These are phyloP conservation scores for Battus philenor DNA, from an alignment of 1,140 invertebrate genomes.

Conservation along the genomic window DNA sequence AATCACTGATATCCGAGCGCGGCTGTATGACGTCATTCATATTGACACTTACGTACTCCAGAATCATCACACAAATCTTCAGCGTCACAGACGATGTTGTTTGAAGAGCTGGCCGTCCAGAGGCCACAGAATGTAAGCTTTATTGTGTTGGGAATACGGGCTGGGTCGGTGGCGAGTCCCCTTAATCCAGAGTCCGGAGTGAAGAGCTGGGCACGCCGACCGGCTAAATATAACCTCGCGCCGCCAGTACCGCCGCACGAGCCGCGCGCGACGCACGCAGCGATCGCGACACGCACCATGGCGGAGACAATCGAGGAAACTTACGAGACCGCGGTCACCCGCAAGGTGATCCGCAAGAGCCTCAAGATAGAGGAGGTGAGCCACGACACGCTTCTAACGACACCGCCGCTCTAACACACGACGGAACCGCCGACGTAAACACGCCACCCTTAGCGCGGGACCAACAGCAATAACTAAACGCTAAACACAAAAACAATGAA, in stretches of 20 bases:
- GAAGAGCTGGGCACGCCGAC: constrained; percentile 12
- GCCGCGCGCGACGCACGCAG: constrained; percentile 65
- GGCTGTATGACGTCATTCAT: constrained; percentile 5
- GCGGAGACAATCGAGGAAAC: constrained; percentile 77
- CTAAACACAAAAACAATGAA: constrained; percentile 14
- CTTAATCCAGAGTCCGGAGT: constrained; percentile 4
- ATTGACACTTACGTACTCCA: constrained; percentile 9
- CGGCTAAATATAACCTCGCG: constrained; percentile 66
- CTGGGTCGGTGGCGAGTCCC: not conserved
- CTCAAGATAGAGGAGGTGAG: constrained; percentile 82
- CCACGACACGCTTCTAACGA: constrained; percentile 49
- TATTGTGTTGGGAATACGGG: not conserved
- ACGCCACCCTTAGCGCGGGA: constrained; percentile 21
- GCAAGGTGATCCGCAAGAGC: constrained; percentile 79
- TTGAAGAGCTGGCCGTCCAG: too few species aligned
- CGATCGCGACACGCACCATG: constrained; percentile 64
- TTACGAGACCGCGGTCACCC: constrained; percentile 78
- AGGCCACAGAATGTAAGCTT: not conserved
- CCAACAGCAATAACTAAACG: constrained; percentile 6
- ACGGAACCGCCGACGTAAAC: constrained; percentile 68
- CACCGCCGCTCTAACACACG: constrained; percentile 35
- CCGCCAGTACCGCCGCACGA: constrained; percentile 63
- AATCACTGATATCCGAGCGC: too few species aligned
- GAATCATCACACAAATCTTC: constrained; percentile 8
- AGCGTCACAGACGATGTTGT: too few species aligned